These are phyloP conservation scores for Xestia c-nigrum DNA, from an alignment of 2,888 invertebrate genomes.

Conservation along the genomic window DNA sequence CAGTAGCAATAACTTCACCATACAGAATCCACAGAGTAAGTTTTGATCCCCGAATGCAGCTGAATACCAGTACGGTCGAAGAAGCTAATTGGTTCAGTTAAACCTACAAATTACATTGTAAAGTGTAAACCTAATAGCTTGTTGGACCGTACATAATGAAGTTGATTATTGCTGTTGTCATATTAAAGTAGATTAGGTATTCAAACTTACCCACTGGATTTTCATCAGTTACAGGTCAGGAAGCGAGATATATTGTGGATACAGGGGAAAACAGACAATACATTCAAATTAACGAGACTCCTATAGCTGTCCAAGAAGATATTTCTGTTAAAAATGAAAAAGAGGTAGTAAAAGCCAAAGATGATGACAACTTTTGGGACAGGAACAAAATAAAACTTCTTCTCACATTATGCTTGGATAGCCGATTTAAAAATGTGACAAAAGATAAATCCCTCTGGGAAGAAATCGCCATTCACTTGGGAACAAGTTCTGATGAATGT, in stretches of 20 bases:
- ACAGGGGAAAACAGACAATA: slow-evolving; percentile 80
- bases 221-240: slow-evolving; percentile 78
- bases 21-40: slow-evolving; percentile 84
- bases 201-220: not conserved
- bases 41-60: slow-evolving; percentile 25
- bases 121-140: too few species aligned
- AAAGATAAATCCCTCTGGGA: slow-evolving; percentile 80
- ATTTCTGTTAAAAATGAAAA: slow-evolving; percentile 66
- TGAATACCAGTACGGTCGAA: not conserved
- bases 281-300: slow-evolving; percentile 77
- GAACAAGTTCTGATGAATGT: slow-evolving; percentile 81
- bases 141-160: not conserved
- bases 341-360: slow-evolving; percentile 68
- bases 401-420: slow-evolving; percentile 81
- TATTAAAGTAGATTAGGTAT: not conserved
- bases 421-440: slow-evolving; percentile 71
- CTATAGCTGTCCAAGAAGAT: slow-evolving; percentile 67
- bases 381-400: slow-evolving; percentile 81
- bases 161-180: not conserved
- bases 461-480: slow-evolving; percentile 79
- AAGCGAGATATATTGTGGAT: slow-evolving; percentile 80
- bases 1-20: slow-evolving; percentile 84
- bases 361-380: slow-evolving; percentile 84
- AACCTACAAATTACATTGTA: too few species aligned
- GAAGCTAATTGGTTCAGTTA: too few species aligned